Evolutionary conservation across 1,140 invertebrate genomes (phyloP), one percentile per base, ranked within the genome.

Genomic region (Melitaea cinxia): DNA sequence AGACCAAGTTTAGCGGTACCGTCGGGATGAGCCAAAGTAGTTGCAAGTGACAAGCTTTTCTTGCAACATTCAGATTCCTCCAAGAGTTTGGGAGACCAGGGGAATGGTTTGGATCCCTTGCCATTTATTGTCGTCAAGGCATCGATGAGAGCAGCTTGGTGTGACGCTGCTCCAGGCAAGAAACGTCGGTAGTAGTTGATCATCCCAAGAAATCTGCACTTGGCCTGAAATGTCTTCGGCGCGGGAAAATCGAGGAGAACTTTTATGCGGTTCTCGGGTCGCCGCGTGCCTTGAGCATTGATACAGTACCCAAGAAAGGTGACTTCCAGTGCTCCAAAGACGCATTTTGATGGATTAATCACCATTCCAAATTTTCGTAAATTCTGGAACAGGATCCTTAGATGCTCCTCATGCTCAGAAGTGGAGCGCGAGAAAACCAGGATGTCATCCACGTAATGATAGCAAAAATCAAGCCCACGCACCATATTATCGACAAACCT

Each of bases 1-100:
- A 83, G n/a, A 64, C 47, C 56, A 0, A 76, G 47, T 14, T 60
- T 21, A 1, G 70, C 68, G 2, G 5, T 19, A 26, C 7, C 4
- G 12, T 17, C 14, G 4, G 47, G 49, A 17, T 72, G 54, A 4
- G 33, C 24, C 6, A 64, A 9, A 1, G 58, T n/a, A 4, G 62
- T 54, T 2, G 53, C 55, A 0, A 14, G 17, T 10, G 14, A 42
- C 10, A 62, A 15, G 17, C 23, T 26, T 2, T 23, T 21, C n/a
- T 37, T 37, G 35, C 4, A 37, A 4, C 1, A 4, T 26, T 62
- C 58, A n/a, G 57, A 70, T 1, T 7, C 28, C 1, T 56, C 4
- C 15, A 42, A 2, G 10, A 35, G 12, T 1, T 59, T 19, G 9
- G 60, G 24, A n/a, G 50, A 30, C 50, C 39, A 67, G 1, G 39